These are phyloP conservation scores for Epizoanthus ramosus DNA, from an alignment of 92 coral and sea anemone genomes.

Conservation along the genomic window DNA sequence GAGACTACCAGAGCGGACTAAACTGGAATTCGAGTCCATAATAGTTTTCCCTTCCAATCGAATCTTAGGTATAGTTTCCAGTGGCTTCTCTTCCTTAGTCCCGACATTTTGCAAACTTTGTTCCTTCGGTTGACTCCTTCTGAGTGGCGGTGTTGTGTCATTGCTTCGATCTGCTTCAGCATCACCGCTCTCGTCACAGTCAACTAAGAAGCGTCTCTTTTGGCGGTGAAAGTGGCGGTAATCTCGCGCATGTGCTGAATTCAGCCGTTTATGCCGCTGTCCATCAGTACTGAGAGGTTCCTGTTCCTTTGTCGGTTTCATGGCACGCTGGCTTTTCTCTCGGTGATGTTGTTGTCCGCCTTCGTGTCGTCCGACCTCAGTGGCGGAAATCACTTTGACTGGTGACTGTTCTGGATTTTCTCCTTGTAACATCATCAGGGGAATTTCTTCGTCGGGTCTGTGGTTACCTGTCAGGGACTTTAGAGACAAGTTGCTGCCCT, in stretches of 20 bases:
- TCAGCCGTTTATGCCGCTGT: not conserved
- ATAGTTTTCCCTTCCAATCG: not conserved
- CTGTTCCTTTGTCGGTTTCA: not conserved
- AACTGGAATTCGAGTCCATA: not conserved
- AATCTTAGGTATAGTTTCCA: not conserved
- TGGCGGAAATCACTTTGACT: not conserved
- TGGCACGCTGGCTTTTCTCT: not conserved
- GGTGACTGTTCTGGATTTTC: not conserved
- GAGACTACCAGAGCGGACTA: not conserved
- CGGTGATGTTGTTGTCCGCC: not conserved
- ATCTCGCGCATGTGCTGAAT: slow-evolving; percentile 19
- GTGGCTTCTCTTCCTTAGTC: not conserved
- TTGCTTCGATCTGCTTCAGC: slow-evolving; percentile 23
- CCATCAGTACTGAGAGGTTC: not conserved
- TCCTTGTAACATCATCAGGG: not conserved
- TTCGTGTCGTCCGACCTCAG: not conserved
- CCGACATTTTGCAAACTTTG: not conserved
- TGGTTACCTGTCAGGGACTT: not conserved
- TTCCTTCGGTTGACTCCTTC: not conserved
- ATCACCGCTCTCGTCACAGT: slow-evolving; percentile 4
- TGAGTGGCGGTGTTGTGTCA: not conserved
- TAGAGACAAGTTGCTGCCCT: not conserved
- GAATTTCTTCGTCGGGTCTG: slow-evolving; percentile 20
- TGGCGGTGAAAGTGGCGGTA: slow-evolving; percentile 14
- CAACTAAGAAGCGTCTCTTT: not conserved